Conservation (phyloP, 2,797 vertebrate genomes). For the Pelochelys cantorii region DNA sequence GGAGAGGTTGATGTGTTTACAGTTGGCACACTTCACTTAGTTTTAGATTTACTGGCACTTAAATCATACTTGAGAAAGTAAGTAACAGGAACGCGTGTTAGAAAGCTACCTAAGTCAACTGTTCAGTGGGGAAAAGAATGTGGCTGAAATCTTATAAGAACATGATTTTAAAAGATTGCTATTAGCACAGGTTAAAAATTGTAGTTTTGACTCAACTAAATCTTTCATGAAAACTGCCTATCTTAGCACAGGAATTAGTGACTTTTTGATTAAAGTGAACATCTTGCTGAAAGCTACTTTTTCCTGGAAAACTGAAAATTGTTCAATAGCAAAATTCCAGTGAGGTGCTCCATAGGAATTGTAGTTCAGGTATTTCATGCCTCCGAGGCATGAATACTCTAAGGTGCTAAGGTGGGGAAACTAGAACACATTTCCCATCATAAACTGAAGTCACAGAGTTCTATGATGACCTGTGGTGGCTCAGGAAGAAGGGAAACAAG, state of each 20-base stretch:
- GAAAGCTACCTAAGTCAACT: background rate
- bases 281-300: background rate
- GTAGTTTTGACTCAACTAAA: background rate
- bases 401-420: background rate
- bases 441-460: background rate
- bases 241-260: background rate
- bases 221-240: background rate
- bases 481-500: background rate
- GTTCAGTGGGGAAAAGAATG: background rate
- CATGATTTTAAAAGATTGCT: accelerated
- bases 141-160: background rate
- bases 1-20: background rate
- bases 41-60: background rate
- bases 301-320: background rate
- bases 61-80: background rate
- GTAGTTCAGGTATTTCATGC: background rate
- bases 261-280: background rate
- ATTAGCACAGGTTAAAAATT: background rate
- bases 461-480: accelerated
- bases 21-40: background rate
- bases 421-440: accelerated
- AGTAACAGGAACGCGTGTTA: background rate
- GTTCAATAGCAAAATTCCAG: background rate
- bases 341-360: background rate
- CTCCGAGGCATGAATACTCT: no score